A percentile compares a stretch with the other conserved stretches of the same genome.
These are phyloP conservation scores for Antidorcas marsupialis DNA, from an alignment of 2,113 vertebrate genomes.

Conservation along the genomic window DNA sequence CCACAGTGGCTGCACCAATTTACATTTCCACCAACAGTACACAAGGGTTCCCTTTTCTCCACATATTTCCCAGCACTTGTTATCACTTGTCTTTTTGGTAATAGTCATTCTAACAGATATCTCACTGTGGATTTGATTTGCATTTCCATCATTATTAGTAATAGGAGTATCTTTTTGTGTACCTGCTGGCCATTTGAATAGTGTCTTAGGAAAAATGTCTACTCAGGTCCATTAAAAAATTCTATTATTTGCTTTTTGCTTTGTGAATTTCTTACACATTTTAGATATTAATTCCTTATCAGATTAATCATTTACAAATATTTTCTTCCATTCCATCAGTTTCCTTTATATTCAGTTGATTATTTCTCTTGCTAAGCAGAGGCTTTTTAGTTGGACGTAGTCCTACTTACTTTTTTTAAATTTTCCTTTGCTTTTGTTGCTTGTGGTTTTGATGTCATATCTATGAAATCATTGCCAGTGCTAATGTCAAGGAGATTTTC, in stretches of 20 bases:
- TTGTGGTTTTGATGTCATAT: neutral
- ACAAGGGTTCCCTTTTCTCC: neutral
- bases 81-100: neutral
- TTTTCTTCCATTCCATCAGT: neutral
- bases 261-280: neutral
- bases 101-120: neutral
- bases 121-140: neutral
- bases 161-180: neutral
- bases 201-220: neutral
- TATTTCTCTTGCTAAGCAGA: neutral
- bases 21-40: neutral
- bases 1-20: neutral
- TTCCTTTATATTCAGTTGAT: neutral
- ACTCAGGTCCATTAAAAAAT: neutral
- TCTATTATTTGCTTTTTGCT: neutral
- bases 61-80: neutral
- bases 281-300: neutral
- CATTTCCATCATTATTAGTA: neutral
- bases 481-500: neutral
- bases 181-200: neutral
- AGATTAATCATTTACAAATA: neutral
- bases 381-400: neutral
- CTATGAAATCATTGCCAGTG: neutral
- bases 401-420: neutral
- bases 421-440: neutral